Evolutionary conservation across 2,113 vertebrate genomes (phyloP).

Genomic region (Panurus biarmicus): DNA sequence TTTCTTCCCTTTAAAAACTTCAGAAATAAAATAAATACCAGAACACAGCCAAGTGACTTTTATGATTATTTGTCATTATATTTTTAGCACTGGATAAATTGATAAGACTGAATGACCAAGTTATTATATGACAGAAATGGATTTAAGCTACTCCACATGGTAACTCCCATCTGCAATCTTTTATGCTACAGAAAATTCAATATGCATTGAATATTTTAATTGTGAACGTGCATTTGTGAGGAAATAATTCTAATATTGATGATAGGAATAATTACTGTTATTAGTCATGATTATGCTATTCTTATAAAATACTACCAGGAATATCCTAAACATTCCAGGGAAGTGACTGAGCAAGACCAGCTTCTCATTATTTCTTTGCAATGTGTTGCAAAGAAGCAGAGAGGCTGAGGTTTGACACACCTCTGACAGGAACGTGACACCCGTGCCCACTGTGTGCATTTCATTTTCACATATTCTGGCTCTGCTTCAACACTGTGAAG

Average conservation of each 20-base stretch:
- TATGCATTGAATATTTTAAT: not conserved
- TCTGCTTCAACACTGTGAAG: not conserved
- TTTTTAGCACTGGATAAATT: not conserved
- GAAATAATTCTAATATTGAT: constrained; percentile 15
- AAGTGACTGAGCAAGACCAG: not conserved
- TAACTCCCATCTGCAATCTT: not conserved
- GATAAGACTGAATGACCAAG: not conserved
- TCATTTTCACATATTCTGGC: not conserved
- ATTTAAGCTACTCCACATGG: not conserved
- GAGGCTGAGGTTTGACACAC: not conserved
- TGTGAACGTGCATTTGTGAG: not conserved
- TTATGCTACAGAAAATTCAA: not conserved
- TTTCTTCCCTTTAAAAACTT: not conserved
- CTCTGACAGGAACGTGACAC: not conserved
- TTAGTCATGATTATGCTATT: not conserved
- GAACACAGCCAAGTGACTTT: not conserved
- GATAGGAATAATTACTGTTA: not conserved
- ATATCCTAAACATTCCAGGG: not conserved
- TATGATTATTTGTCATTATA: not conserved
- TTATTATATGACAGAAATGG: not conserved
- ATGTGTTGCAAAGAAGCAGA: not conserved
- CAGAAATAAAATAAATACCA: not conserved
- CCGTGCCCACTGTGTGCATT: not conserved
- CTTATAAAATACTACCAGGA: not conserved
- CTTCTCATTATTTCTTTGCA: not conserved